Evolutionary conservation across 2,888 invertebrate species (phyloP).

Genomic region (Drosophila diplacantha): DNA sequence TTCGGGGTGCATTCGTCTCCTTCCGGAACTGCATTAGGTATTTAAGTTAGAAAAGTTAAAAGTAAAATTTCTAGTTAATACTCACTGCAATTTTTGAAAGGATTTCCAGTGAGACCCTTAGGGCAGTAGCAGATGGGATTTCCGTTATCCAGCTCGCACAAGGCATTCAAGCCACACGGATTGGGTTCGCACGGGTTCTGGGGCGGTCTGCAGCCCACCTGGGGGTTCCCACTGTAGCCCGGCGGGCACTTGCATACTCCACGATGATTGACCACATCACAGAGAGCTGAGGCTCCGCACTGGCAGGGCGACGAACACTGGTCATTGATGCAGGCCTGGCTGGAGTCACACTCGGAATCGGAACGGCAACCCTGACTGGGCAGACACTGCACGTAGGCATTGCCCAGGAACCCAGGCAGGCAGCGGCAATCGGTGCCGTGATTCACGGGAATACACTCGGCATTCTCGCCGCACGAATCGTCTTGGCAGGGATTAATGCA

Average conservation of each 20-base stretch:
- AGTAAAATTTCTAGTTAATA: conserved; percentile 67
- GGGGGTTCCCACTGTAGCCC: conserved; percentile 89
- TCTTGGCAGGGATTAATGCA: conserved; percentile 90
- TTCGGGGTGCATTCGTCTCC: conserved; percentile 90
- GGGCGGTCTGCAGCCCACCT: conserved; percentile 85
- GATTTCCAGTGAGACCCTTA: conserved; percentile 93
- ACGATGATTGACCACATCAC: conserved; percentile 88
- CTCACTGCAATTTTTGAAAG: conserved; percentile 93
- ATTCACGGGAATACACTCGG: conserved; percentile 86
- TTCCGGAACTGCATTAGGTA: conserved; percentile 85
- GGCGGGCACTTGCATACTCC: conserved; percentile 89
- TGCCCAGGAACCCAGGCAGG: conserved; percentile 85
- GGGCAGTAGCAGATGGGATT: conserved; percentile 94
- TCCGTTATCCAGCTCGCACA: conserved; percentile 90
- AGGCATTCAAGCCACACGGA: conserved; percentile 91
- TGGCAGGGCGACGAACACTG: conserved; percentile 87
- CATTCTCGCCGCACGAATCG: conserved; percentile 89
- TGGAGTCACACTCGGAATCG: conserved; percentile 84
- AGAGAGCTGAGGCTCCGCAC: conserved; percentile 88
- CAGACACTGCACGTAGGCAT: conserved; percentile 85
- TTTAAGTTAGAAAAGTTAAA: background rate
- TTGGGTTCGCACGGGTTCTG: conserved; percentile 88
- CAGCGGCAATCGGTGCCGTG: conserved; percentile 89
- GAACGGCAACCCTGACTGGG: conserved; percentile 84
- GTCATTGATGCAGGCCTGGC: conserved; percentile 87